Base-by-base conservation (phyloP, 2,797 vertebrate species). In the Halcyon badia region DNA sequence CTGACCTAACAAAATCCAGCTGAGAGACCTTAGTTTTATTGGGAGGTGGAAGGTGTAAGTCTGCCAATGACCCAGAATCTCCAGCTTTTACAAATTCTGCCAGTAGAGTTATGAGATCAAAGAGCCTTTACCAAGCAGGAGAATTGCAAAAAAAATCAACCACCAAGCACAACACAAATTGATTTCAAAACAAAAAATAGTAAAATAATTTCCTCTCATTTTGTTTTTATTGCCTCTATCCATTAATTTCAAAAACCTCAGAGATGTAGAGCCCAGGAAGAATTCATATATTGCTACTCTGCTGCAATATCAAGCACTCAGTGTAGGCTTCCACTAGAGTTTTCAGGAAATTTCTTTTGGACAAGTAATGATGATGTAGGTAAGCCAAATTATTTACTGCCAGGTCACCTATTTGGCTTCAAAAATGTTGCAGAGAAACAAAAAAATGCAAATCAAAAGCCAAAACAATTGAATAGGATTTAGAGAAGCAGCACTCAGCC, bases 381-480 rank as follows among this genome's bases (percentile, higher is more conserved):
- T 49, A 54, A 88, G 88, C 6, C 5, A 51, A 58, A 80, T 57
- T 52, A 41, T 46, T 83, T 62, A 30, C 14, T 77, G 3, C 3
- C 20, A 73, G 11, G 14, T 51, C 14, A 77, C 13, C 7, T 49
- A 39, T 77, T 87, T 83, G 65, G 5, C 9, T 90, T 82, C 11
- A 46, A 14, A 86, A 68, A 1, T 10, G 6, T 7, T 60, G 16
- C 3, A 60, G 12, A 28, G 19, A 26, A 60, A 60, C 14, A 49
- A 37, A 25, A 26, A 44, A 66, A 52, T 52, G 11, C 0, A 14
- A 83, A 14, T 1, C 11, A 3, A 70, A 52, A 1, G 0, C 1
- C 4, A 30, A 65, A 79, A 5, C 5, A 80, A 13, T 3, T 58
- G 6, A 61, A 56, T 4, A 56, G 30, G 60, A 72, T 37, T 44